Conservation (phyloP, 2,113 vertebrate species). For the Phocoena sinus region DNA sequence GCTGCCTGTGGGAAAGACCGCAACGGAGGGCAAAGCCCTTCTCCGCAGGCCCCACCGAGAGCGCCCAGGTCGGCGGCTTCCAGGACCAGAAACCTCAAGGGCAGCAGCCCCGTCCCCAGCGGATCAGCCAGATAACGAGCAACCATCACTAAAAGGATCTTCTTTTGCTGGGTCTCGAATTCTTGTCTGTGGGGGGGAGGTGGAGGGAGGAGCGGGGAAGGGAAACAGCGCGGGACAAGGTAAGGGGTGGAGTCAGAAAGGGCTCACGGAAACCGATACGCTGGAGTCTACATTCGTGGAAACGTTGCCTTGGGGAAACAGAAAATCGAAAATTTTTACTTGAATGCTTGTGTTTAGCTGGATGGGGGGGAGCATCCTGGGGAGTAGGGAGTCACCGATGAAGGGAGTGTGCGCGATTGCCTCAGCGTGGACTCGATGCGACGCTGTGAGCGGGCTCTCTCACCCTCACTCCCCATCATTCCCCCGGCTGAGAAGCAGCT, state of each 20-base stretch:
- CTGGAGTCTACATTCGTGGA: neutral
- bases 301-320: neutral
- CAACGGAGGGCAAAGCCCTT: neutral
- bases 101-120: neutral
- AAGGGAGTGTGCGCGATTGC: neutral
- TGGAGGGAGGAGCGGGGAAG: neutral
- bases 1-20: neutral
- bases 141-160: too few relatives aligned
- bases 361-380: neutral
- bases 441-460: neutral
- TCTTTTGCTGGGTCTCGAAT: neutral
- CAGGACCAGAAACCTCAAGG: neutral
- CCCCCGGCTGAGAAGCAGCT: conserved; percentile 1
- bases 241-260: neutral
- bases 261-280: neutral
- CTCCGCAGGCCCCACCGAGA: neutral
- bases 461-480: neutral
- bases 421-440: neutral
- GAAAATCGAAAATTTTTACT: neutral
- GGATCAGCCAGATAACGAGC: neutral
- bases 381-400: neutral
- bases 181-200: neutral
- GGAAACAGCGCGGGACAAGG: neutral
- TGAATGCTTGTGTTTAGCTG: neutral
- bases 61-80: neutral